Base-by-base conservation (phyloP, 2,888 invertebrate genomes). In the Eristalis intricaria region DNA sequence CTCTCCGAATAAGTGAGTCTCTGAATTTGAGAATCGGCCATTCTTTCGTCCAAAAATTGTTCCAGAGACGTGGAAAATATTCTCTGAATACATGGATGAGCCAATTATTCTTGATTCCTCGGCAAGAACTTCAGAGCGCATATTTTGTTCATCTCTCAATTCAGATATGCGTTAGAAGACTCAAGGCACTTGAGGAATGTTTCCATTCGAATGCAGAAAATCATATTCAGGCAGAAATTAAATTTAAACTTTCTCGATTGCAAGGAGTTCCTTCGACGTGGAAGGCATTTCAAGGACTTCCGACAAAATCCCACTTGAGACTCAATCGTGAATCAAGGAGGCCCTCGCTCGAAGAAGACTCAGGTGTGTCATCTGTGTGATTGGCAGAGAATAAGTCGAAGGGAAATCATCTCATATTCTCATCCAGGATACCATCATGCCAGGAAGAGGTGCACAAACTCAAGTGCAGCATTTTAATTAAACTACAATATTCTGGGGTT, bases 401-500 rank as follows among this genome's bases (percentile, higher is more conserved):
- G 8, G 50, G 50, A 19, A 50, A 50, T 50, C 50, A 50, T 50
- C 19, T 50, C 50, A 50, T 50, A 19, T 50, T 50, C n/a, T n/a
- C 50, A 19, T 19, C 50, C 19, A 2, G 50, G 19, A 19, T 19
- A 1, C 19, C 50, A 19, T n/a, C 7, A 50, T 50, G 5, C 7
- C 5, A 7, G n/a, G 43, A 50, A 50, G 19, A 43, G 13, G 43
- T 40, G 15, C 15, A 13, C 2, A 2, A 43, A 13, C 43, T 40
- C 40, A 58, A 58, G 22, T 29, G 60, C 13, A 26, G 26, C 60
- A 60, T 60, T 60, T 29, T 60, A 60, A 60, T 60, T 60, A 60
- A 60, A 60, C 50, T 50, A 19, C 56, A 64, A 40, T 19, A 56
- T 29, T n/a, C 29, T 38, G 38, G n/a, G 15, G n/a, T 56, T 35